A percentile compares a stretch with the other conserved stretches of the same genome.
Conservation (phyloP, 1,140 invertebrate genomes). For the Drosophila nigromelanica region DNA sequence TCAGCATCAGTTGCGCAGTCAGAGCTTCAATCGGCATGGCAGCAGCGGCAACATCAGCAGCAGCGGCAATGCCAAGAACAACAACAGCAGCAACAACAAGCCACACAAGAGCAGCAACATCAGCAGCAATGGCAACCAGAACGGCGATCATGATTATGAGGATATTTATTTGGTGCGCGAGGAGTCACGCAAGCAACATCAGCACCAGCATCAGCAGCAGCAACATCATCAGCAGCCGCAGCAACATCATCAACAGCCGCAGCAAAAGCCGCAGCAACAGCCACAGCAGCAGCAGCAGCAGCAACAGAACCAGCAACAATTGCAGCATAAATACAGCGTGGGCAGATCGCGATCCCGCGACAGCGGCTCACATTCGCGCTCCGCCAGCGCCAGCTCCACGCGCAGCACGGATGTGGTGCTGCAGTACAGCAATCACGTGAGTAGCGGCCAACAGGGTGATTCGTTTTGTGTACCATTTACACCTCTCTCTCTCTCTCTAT, state of each 20-base stretch:
- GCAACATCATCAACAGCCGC: constrained; percentile 25
- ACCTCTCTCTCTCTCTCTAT: neutral
- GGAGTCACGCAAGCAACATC: constrained; percentile 84
- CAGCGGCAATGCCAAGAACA: constrained; percentile 11
- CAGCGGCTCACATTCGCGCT: constrained; percentile 88
- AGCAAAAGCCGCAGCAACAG: constrained; percentile 32
- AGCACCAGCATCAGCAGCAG: constrained; percentile 50
- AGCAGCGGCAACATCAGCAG: constrained; percentile 25
- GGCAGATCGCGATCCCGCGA: constrained; percentile 86
- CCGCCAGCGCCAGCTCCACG: constrained; percentile 86
- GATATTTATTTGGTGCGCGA: constrained; percentile 89
- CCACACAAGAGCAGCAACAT: constrained; percentile 45
- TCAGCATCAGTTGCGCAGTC: constrained; percentile 41
- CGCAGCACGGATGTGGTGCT: constrained; percentile 83
- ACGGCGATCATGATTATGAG: constrained; percentile 88
- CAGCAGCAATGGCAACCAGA: constrained; percentile 29
- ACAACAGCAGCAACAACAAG: constrained; percentile 42
- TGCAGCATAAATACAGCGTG: constrained; percentile 68
- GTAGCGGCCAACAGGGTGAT: constrained; percentile 20
- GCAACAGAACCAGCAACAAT: constrained; percentile 44
- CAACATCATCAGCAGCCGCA: constrained; percentile 28
- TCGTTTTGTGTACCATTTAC: neutral
- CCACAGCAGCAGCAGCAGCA: constrained; percentile 44
- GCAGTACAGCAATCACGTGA: constrained; percentile 82
- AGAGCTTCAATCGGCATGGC: constrained; percentile 59